phyloP scores from a whole-genome alignment of 2,797 vertebrate genomes.

The Alcedo atthis region DNA sequence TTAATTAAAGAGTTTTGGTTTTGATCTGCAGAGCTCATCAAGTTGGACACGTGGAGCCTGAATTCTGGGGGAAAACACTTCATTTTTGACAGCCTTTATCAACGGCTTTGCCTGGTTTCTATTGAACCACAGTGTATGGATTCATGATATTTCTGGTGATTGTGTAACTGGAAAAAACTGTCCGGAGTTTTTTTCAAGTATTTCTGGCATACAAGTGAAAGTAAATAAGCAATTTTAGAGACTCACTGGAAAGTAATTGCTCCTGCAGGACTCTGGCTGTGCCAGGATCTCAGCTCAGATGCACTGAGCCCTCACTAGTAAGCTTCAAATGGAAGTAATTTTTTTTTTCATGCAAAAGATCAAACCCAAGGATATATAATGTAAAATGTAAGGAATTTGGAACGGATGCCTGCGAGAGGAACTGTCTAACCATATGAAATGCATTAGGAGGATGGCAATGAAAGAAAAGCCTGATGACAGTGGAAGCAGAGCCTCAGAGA shows the following conservation, averaged over 20 bases:
- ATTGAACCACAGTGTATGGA: constrained; percentile 24
- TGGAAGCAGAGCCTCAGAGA: background rate
- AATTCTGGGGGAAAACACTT: background rate
- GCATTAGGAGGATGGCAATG: background rate
- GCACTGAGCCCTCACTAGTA: background rate
- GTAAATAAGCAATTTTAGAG: constrained; percentile 65
- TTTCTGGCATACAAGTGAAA: constrained; percentile 61
- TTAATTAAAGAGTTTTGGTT: background rate
- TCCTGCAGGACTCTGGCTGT: constrained; percentile 33
- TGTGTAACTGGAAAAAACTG: constrained; percentile 71
- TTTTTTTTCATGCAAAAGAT: background rate
- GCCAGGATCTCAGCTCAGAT: constrained; percentile 54
- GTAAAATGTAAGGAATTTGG: constrained; percentile 25
- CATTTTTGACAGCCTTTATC: background rate
- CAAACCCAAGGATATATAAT: background rate
- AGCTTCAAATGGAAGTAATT: background rate
- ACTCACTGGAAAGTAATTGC: constrained; percentile 57
- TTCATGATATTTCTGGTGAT: constrained; percentile 60
- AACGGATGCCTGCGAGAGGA: background rate
- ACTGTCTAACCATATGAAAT: background rate
- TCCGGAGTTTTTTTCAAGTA: constrained; percentile 46
- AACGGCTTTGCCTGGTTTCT: constrained; percentile 13
- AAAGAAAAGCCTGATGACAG: background rate
- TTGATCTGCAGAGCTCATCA: background rate
- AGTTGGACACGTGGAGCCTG: background rate